phyloP scores from a whole-genome alignment of 2,797 vertebrate species.

The Sebastes itinus region DNA sequence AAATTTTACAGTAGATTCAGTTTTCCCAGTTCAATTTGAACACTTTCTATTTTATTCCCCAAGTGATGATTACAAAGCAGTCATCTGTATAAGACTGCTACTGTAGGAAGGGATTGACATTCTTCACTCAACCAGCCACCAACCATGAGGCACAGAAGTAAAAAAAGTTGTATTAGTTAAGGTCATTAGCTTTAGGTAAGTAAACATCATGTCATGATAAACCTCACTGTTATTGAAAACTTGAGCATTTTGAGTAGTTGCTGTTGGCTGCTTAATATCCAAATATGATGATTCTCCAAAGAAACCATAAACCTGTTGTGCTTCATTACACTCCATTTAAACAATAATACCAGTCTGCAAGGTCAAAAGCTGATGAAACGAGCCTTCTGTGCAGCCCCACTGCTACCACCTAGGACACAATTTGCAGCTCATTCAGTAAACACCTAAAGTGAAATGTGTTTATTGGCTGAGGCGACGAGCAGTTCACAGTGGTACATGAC shows the following conservation, averaged over 20 bases:
- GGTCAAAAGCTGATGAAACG: constrained; percentile 34
- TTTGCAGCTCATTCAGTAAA: constrained; percentile 26
- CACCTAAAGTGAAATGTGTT: constrained; percentile 26
- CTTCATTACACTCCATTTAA: constrained; percentile 40
- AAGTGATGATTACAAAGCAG: background rate
- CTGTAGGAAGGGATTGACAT: background rate
- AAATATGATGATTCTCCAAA: constrained; percentile 11
- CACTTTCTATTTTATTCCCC: background rate
- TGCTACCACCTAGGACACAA: constrained; percentile 7
- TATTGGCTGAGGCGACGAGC: constrained; percentile 10
- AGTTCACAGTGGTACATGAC: constrained; percentile 2
- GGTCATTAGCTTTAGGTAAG: background rate
- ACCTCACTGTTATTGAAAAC: background rate
- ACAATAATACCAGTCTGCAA: constrained; percentile 31
- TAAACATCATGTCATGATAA: background rate
- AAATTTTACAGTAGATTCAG: background rate
- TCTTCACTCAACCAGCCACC: background rate
- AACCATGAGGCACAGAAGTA: background rate
- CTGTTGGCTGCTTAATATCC: background rate
- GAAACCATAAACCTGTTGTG: constrained; percentile 24
- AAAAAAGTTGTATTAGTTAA: background rate
- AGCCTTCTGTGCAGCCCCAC: constrained; percentile 20
- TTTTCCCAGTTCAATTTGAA: background rate
- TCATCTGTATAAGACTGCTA: background rate
- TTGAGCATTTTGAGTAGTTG: background rate